Base-by-base conservation (phyloP, 2,888 invertebrate genomes). In the Platypus cylindrus region DNA sequence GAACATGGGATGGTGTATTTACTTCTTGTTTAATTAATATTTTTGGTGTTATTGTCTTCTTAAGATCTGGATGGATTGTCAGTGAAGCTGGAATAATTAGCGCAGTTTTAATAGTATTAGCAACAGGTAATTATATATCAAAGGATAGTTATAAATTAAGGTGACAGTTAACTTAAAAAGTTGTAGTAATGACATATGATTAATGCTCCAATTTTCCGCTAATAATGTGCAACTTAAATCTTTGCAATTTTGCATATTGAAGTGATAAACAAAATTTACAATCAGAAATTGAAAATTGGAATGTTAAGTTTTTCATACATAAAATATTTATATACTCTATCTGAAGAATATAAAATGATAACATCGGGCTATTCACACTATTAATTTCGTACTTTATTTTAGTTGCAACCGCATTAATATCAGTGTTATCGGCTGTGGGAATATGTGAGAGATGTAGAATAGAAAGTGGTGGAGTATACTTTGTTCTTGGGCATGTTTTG, bases 1-100 rank as follows among this genome's bases (percentile, higher is more conserved):
- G 95, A 9, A 91, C 93, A 1, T 95, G 90, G 89, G 95, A 95
- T 64, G 95, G 95, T 44, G 95, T 97, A 5, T 97, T 94, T 59
- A 93, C 94, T 35, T 91, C 94, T 32, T 94, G 93, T 58, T 76
- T 97, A 52, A 91, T 95, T 55, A 95, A 95, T 63, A 89, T 95
- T 38, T 91, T 97, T 66, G 94, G 95, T 54, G 94, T 95, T 1
- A 93, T 95, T 60, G 91, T 95, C 40, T 95, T 97, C 63, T 68
- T 97, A 39, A 70, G 95, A 51, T 89, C 93, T 41, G 95, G 95
- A 44, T 97, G 95, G 95, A 89, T 97, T 55, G 94, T 97, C 32
- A 93, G 84, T 24, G 81, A 89, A 63, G 86, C 86, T 43, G 87
- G 87, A 38, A 71, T 85, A 48, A 65, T 84, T 32, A 75, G 81